A percentile compares a stretch with the other conserved stretches of the same genome.
Evolutionary conservation across 2,888 invertebrate species (phyloP).

Genomic region (Cephonodes hylas): DNA sequence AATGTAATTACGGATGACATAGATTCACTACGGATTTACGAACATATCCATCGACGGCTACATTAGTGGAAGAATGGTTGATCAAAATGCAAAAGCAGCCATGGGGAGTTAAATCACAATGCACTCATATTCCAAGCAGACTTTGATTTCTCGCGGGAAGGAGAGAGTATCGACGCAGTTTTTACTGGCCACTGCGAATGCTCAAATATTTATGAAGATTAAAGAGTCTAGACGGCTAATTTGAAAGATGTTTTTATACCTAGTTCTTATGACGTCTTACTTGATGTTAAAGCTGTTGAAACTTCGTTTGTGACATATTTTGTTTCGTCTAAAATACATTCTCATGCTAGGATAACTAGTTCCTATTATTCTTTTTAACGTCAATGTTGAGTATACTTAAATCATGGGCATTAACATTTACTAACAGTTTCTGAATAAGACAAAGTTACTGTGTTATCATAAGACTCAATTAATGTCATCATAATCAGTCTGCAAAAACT

Average conservation of each 20-base stretch:
- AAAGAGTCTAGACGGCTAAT: constrained; percentile 10
- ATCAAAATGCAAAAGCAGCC: background rate
- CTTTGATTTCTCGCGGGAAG: background rate
- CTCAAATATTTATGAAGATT: constrained; percentile 15
- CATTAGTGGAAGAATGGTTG: background rate
- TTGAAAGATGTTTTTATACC: background rate
- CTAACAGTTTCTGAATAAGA: too few relatives aligned
- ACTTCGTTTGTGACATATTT: too few relatives aligned
- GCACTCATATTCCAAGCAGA: background rate
- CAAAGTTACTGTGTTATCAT: too few relatives aligned
- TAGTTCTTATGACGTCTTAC: background rate
- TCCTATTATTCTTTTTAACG: too few relatives aligned
- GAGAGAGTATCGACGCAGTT: background rate
- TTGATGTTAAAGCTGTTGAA: background rate
- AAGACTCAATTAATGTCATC: too few relatives aligned
- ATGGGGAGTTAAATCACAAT: constrained; percentile 1
- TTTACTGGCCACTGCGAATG: background rate
- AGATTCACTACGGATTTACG: too few relatives aligned
- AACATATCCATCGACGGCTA: background rate
- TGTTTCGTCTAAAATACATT: too few relatives aligned
- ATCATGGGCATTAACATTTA: too few relatives aligned
- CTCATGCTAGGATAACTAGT: too few relatives aligned
- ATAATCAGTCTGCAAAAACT: too few relatives aligned
- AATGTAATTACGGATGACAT: too few relatives aligned
- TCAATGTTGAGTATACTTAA: too few relatives aligned